Evolutionary conservation across 1,140 invertebrate genomes (phyloP).

Genomic region (Drosophila mayri): DNA sequence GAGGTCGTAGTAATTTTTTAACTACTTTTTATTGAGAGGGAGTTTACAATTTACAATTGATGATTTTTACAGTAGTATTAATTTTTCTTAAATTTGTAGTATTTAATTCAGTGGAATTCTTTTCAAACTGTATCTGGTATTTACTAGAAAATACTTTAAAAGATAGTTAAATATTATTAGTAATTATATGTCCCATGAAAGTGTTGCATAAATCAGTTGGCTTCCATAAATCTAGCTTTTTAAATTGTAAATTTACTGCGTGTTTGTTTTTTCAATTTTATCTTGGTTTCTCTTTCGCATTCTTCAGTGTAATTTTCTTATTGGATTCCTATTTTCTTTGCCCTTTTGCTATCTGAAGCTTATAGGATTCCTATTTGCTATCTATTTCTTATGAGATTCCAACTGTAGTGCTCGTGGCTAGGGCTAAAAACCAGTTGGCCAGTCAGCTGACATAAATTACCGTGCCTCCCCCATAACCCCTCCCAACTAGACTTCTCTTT

Average conservation of each 20-base stretch:
- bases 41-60: neutral
- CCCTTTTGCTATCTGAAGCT: neutral
- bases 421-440: slow-evolving; percentile 43
- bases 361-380: slow-evolving; percentile 2
- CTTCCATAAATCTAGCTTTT: neutral
- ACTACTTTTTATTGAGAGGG: slow-evolving; percentile 31
- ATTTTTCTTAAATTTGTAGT: neutral
- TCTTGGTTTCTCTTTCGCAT: slow-evolving; percentile 5
- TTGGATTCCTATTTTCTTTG: slow-evolving; percentile 1
- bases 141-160: too few relatives aligned
- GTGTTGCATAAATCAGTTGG: slow-evolving; percentile 7
- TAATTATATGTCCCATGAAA: neutral
- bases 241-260: neutral
- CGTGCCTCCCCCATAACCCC: slow-evolving; percentile 14
- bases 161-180: neutral
- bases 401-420: slow-evolving; percentile 46
- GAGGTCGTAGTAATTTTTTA: slow-evolving; percentile 23
- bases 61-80: neutral
- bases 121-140: neutral
- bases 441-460: slow-evolving; percentile 73
- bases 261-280: slow-evolving; percentile 2
- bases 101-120: neutral
- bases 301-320: neutral
- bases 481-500: slow-evolving; percentile 43
- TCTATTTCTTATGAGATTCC: slow-evolving; percentile 19